Evolutionary conservation across 1,140 invertebrate species (phyloP), one percentile per base, ranked within the genome.

Genomic region (Stegodyphus dumicola): DNA sequence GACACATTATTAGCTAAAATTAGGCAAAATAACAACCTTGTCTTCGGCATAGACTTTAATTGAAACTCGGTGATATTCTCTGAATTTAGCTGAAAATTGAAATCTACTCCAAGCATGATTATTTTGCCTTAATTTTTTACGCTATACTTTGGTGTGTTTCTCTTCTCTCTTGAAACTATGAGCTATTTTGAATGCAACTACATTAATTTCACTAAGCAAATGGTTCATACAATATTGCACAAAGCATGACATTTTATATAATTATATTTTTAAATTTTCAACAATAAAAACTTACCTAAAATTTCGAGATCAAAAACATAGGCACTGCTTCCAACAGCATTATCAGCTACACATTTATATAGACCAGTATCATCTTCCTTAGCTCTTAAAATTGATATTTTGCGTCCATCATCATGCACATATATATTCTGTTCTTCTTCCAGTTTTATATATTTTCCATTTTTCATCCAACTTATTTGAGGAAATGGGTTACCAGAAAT

Each of bases 381-480:
- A 0, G 95, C 94, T 91, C 97, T 95, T 53, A 96, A 92, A 69
- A 98, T 95, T 67, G 73, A 75, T 53, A 87, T 54, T 70, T 76
- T 78, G 33, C 65, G 71, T 7, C 86, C 86, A 70, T 83, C 79
- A 89, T 97, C 95, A 71, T 95, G 92, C 52, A 81, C 70, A 56
- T 70, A 87, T 18, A 87, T 49, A 86, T 86, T 79, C 49, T 11
- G 15, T 33, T 83, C 79, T n/a, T 74, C 65, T 67, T 52, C 51
- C 9, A 60, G 49, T n/a, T 80, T 60, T 48, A 83, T 70, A 52
- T 95, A 95, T 89, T 95, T 93, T 6, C 95, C 96, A 89, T 98
- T 97, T 88, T 97, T 95, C 90, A 96, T 97, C 97, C 97, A 98
- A 91, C 98, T 96, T 18, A 98, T 96, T 89, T 96, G 95, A 91